Evolutionary conservation across 2,113 vertebrate species (phyloP).

Genomic region (Lipophrys pholis): DNA sequence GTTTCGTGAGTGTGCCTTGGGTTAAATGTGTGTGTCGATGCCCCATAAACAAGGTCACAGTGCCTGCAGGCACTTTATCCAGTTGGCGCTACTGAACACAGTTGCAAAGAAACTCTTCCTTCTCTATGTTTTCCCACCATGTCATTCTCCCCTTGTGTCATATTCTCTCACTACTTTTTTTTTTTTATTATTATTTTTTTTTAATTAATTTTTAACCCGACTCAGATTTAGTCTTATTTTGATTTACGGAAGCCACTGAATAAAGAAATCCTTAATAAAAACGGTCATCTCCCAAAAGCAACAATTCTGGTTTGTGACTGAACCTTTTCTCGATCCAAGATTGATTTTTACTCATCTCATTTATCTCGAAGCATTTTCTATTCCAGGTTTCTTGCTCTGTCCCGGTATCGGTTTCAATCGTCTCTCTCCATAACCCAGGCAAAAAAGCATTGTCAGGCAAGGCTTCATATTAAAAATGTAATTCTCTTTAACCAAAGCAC

Average conservation of each 20-base stretch:
- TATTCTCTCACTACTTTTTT: conserved; percentile 5
- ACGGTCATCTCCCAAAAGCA: conserved; percentile 37
- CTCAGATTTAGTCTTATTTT: conserved; percentile 38
- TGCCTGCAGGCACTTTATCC: conserved; percentile 51
- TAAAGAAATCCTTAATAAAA: conserved; percentile 6
- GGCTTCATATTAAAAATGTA: background rate
- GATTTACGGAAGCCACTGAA: conserved; percentile 1
- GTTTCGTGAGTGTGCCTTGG: conserved; percentile 24
- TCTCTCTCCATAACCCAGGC: conserved; percentile 48
- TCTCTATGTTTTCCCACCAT: conserved; percentile 13
- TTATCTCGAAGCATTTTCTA: conserved; percentile 14
- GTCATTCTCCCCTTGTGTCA: background rate
- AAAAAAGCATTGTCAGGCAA: conserved; percentile 38
- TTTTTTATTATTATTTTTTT: no score
- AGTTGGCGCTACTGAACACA: conserved; percentile 32
- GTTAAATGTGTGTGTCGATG: conserved; percentile 53
- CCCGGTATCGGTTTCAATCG: conserved; percentile 17
- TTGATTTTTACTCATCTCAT: conserved; percentile 11
- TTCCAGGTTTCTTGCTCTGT: conserved; percentile 21
- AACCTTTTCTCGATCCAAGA: conserved; percentile 10
- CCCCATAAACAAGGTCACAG: conserved; percentile 54
- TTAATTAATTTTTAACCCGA: background rate
- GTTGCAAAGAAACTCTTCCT: conserved; percentile 18
- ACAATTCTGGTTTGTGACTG: conserved; percentile 37
- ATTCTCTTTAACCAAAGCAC: no score